phyloP scores from a whole-genome alignment of 2,888 invertebrate genomes.

The Hemistola chrysoprasaria region DNA sequence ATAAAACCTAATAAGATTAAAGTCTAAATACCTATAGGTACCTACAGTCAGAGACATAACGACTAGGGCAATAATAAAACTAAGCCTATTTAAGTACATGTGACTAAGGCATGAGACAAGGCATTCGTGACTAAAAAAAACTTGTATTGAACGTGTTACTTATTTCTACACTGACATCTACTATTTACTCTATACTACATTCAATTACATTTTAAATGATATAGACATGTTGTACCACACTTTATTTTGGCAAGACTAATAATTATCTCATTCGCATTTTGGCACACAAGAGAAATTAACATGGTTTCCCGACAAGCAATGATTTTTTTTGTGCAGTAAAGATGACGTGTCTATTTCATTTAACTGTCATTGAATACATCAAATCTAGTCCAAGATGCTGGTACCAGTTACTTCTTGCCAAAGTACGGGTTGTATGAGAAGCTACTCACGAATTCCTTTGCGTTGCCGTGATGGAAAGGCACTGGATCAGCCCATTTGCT shows the following conservation, averaged over 20 bases:
- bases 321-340: no score
- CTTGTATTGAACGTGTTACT: slow-evolving; percentile 22
- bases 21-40: no score
- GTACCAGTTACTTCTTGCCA: slow-evolving; percentile 73
- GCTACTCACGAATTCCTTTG: slow-evolving; percentile 86
- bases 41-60: neutral
- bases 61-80: slow-evolving; percentile 17
- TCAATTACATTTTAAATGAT: no score
- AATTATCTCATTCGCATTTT: no score
- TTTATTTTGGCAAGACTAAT: no score
- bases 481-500: slow-evolving; percentile 93
- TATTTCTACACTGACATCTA: slow-evolving; percentile 29
- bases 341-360: no score
- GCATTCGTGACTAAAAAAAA: slow-evolving; percentile 18
- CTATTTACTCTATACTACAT: slow-evolving; percentile 19
- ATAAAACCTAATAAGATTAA: no score
- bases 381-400: slow-evolving; percentile 33
- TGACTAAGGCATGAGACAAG: slow-evolving; percentile 13
- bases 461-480: slow-evolving; percentile 59
- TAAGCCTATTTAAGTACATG: slow-evolving; percentile 8
- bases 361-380: slow-evolving; percentile 1
- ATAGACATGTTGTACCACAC: no score
- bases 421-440: slow-evolving; percentile 77
- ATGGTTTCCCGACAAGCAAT: no score
- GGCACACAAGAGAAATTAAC: no score